A percentile compares a stretch with the other conserved stretches of the same genome.
Conservation (phyloP, 2,888 invertebrate genomes). For the Dicyrtomina minuta region DNA sequence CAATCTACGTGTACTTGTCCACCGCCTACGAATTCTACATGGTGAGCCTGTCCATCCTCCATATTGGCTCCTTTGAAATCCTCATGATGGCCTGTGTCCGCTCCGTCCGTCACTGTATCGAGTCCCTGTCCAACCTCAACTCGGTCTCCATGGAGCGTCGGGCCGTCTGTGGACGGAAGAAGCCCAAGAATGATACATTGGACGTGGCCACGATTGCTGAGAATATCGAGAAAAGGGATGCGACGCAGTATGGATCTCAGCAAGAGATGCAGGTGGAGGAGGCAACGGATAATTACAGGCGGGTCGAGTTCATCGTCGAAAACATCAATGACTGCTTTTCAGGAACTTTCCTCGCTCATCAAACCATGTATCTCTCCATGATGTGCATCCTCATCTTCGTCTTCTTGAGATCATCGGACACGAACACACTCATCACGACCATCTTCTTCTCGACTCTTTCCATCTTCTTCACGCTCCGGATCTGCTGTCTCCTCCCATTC, state of each 20-base stretch:
- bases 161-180: conserved; percentile 50
- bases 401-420: conserved; percentile 45
- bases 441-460: conserved; percentile 51
- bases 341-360: conserved; percentile 51
- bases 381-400: conserved; percentile 53
- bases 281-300: conserved; percentile 49
- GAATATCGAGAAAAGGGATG: conserved; percentile 52
- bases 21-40: conserved; percentile 51
- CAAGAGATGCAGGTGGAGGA: conserved; percentile 53
- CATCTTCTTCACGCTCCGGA: conserved; percentile 51
- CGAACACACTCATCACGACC: conserved; percentile 46
- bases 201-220: conserved; percentile 53
- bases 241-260: conserved; percentile 50
- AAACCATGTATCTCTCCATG: conserved; percentile 52
- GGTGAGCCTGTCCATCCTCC: conserved; percentile 42
- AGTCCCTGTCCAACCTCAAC: conserved; percentile 44
- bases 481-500: conserved; percentile 50
- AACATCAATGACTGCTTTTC: conserved; percentile 52
- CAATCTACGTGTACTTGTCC: conserved; percentile 40
- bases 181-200: conserved; percentile 52
- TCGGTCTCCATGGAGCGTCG: conserved; percentile 50
- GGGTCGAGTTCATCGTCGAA: conserved; percentile 51
- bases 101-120: conserved; percentile 52
- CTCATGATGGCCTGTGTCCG: conserved; percentile 51
- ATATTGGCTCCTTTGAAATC: conserved; percentile 50